Base-by-base conservation (phyloP, 2,113 vertebrate species). In the Daboia siamensis region DNA sequence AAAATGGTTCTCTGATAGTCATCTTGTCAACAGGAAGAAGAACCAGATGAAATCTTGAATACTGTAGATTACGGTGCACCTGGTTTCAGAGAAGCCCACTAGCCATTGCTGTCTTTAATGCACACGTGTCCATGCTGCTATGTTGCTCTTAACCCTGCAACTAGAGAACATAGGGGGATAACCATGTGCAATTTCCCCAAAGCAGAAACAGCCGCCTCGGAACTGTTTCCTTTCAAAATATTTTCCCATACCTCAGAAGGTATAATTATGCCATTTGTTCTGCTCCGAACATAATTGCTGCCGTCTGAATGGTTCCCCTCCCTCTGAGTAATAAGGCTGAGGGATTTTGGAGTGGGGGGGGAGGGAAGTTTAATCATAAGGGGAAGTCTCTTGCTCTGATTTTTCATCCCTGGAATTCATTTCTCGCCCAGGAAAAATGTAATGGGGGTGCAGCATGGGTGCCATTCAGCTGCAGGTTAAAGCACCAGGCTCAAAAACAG, bases 151-250 rank as follows among this genome's bases (percentile, higher is more conserved):
- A 93, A 93, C 94, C 26, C 1, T 29, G 54, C 24, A 0, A 12
- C 8, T 54, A 92, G 3, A 54, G 80, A 90, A 94, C 61, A 39
- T 39, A 88, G 2, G 84, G 87, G 84, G 93, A 8, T n/a, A 56
- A 86, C 93, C 46, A 21, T 33, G 87, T 93, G 44, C 21, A 15
- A 15, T 52, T 24, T 94, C 1, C 95, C 96, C 94, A 55, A 86
- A 93, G 80, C 20, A 91, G 90, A 85, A 95, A 94, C 94, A 95
- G 88, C 2, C 0, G 5, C 12, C 29, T 69, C 94, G 96, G 93
- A 96, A 93, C 94, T 94, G 91, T 91, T 93, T 88, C 93, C 94
- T 97, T 96, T 97, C 95, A 96, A 96, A 97, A 97, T 97, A 95
- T 96, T 97, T 97, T 92, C 55, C 64, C 93, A 95, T 92, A 92